Base-by-base conservation (phyloP, 2,113 vertebrate genomes). In the Perca fluviatilis region DNA sequence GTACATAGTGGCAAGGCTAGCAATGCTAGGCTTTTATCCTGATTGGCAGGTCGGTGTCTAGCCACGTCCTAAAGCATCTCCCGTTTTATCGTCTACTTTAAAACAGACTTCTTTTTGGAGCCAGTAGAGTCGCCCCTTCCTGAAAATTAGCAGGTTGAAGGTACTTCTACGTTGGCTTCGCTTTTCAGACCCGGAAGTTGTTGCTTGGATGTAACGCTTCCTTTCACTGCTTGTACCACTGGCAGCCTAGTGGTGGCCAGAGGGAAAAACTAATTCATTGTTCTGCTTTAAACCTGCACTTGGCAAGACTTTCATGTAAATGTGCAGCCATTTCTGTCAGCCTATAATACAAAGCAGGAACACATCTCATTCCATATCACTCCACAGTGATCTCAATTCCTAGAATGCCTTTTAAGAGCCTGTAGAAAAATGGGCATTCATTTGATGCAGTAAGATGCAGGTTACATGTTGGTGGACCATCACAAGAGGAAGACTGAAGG, bases 301-400 rank as follows among this genome's bases (percentile, higher is more conserved):
- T 11, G 21, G 11, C 23, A 49, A 61, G 27, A 57, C 14, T 61
- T 76, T 67, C 18, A 25, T 11, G 13, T 36, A 30, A 61, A 87
- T 65, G 21, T 16, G 67, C 18, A 60, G 36, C 10, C 16, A 16
- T 14, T 40, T 33, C 27, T 8, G 25, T 67, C 25, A 23, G 60
- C 40, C 14, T 50, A 3, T 6, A 30, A 62, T 8, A n/a, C 56
- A 60, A 62, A 53, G 0, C 0, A 33, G 19, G 7, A 23, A 53
- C 8, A 3, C 2, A 7, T 49, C 36, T 19, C 43, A 43, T 30
- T 65, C 50, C 75, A 83, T 33, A 33, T 33, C 33, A 33, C 5
- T 33, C 33, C 33, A 33, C 71, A 19, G n/a, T 51, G 23, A 40
- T 60, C 66, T 58, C 12, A 63, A 40, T 64, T 49, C 79, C 50